Base-by-base conservation (phyloP, 2,797 vertebrate species). In the Sternarchorhynchus goeldii region DNA sequence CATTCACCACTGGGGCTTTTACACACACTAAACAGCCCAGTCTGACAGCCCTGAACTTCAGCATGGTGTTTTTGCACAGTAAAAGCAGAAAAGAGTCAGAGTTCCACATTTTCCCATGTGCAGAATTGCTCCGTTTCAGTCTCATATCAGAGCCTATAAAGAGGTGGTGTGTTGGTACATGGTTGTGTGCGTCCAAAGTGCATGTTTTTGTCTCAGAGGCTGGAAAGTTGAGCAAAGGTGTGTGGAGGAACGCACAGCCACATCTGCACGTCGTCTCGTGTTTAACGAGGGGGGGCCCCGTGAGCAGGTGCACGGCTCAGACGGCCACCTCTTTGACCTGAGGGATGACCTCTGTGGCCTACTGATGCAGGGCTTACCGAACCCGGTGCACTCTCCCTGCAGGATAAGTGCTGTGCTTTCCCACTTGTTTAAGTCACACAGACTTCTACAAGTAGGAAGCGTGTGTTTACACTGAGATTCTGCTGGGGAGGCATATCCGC, bases 271-370 rank as follows among this genome's bases (percentile, higher is more conserved):
- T 82, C 71, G 82, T 90, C 81, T 74, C 85, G 74, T 76, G 36
- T 20, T 50, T 67, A 78, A 79, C 75, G 62, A 53, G 58, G 84
- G 58, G 84, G 86, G 78, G 78, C 86, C 78, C 81, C 77, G 70
- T 82, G 76, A 91, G 88, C 92, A 93, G 91, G 90, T 93, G 92
- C 25, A 73, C 16, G 76, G 81, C 84, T 88, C 76, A 32, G 64
- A 70, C 79, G 56, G 45, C 83, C 85, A 62, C 86, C 88, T 81
- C 41, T 25, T 0, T 56, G 69, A 75, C 79, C 75, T 78, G 71
- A 75, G 71, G 78, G 21, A 41, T 41, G 84, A 87, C 88, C 83
- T 80, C 5, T 20, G 81, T 82, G 81, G 84, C 81, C 64, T 79
- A 73, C 83, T 87, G 79, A 71, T 69, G 53, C 76, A 8, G 55